Evolutionary conservation across 2,797 vertebrate genomes (phyloP).

Genomic region (Eremophila alpestris): DNA sequence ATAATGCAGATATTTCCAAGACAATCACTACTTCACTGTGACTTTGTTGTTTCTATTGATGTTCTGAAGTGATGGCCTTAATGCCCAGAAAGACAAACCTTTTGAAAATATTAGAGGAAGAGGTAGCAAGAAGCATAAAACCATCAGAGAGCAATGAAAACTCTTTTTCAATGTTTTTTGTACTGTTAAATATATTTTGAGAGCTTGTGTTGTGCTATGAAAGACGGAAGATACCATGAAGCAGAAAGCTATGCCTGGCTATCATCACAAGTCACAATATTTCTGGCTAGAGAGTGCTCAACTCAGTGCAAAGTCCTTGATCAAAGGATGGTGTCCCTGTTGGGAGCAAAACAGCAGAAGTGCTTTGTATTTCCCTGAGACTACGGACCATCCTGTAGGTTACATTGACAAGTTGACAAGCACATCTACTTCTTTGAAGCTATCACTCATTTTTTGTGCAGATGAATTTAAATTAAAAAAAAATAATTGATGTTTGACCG

Average conservation of each 20-base stretch:
- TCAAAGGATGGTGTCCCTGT: neutral
- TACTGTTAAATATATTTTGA: neutral
- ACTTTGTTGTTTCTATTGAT: neutral
- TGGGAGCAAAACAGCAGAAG: neutral
- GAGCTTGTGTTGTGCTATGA: neutral
- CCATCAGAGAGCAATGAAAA: neutral
- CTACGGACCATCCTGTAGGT: neutral
- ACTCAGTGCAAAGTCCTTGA: neutral
- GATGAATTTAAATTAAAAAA: neutral
- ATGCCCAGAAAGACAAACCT: neutral
- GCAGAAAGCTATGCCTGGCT: neutral
- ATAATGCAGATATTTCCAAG: neutral
- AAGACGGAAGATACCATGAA: neutral
- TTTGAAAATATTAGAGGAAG: neutral
- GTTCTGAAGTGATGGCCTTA: neutral
- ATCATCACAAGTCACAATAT: neutral
- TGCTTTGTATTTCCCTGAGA: neutral
- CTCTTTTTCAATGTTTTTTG: neutral
- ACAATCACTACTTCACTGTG: neutral
- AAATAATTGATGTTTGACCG: neutral
- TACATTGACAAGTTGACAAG: neutral
- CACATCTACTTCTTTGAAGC: neutral
- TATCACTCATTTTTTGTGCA: neutral
- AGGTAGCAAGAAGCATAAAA: neutral
- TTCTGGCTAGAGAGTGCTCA: neutral